Evolutionary conservation across 1,140 invertebrate genomes (phyloP), one percentile per base, ranked within the genome.

Genomic region (Orussus abietinus): DNA sequence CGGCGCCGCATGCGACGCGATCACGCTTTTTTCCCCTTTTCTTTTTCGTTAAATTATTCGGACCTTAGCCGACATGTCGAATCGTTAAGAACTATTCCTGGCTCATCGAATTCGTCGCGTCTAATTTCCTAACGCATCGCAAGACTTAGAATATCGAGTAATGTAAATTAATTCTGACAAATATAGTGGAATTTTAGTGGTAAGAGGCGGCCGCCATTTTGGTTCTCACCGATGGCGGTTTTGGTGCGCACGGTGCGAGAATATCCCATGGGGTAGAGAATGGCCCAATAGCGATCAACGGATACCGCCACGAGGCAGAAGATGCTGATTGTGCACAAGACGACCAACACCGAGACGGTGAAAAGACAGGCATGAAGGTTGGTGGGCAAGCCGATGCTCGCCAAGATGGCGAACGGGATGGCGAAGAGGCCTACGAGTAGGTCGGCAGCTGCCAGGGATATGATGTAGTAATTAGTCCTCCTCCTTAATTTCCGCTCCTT

Each of bases 211-310:
- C n/a, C n/a, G n/a, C n/a, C n/a, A n/a, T n/a, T n/a, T n/a, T n/a
- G n/a, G n/a, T n/a, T n/a, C 84, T 87, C 66, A 92, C 88, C 78
- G 53, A 90, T 83, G 40, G 88, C 86, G 33, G 86, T 90, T 66
- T 83, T 86, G 3, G 86, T 88, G 14, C 85, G 79, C 39, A 92
- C 89, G 60, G 87, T 89, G 43, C 87, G 78, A 0, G 89, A 90
- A 64, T 94, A 95, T 42, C 84, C 84, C 83, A 95, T 87, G 0
- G 91, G 90, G 67, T 90, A 80, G 0, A 93, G 76, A 45, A 94
- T 93, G 9, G 91, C 90, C 90, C 90, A 92, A 65, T 92, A 94
- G 26, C 91, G 78, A 75, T 95, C 91, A 39, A 93, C 80, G 12
- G 88, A 90, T 3, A 95, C 90, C 2, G 89, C 91, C 1, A 95